Evolutionary conservation across 2,113 vertebrate species (phyloP).

Genomic region (Cichladusa arquata): DNA sequence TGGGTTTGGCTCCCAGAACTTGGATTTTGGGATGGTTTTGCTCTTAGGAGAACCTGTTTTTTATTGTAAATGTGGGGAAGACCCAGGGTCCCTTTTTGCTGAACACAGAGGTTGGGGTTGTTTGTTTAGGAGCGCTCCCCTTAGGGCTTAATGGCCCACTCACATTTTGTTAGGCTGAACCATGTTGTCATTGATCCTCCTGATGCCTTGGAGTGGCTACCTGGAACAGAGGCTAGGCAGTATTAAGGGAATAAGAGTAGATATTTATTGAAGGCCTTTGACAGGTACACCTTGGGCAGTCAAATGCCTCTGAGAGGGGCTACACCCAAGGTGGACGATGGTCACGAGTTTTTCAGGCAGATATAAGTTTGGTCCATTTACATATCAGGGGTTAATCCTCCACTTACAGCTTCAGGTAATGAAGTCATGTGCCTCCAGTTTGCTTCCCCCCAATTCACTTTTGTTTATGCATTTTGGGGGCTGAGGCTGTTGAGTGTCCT

Average conservation of each 20-base stretch:
- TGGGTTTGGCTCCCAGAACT: background rate
- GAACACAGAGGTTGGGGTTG: background rate
- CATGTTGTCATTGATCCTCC: rapidly evolving
- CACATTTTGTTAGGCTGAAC: background rate
- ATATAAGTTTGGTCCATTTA: background rate
- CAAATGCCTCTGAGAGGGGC: background rate
- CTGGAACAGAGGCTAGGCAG: background rate
- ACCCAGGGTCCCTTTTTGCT: background rate
- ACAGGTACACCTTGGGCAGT: background rate
- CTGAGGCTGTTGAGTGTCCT: background rate
- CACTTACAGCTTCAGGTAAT: background rate
- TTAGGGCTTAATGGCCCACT: background rate
- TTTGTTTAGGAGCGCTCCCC: background rate
- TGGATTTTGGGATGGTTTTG: background rate
- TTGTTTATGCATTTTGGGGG: background rate
- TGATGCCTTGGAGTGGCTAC: background rate
- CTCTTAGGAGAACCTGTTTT: background rate
- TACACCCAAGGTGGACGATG: background rate
- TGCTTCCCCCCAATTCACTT: background rate
- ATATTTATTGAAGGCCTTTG: background rate
- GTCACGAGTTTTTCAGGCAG: background rate
- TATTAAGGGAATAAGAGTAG: background rate
- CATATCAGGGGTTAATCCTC: background rate
- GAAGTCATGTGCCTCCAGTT: background rate
- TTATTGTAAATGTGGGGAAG: background rate